phyloP scores from a whole-genome alignment of 2,888 invertebrate species.

The Meteorus cinctellus region DNA sequence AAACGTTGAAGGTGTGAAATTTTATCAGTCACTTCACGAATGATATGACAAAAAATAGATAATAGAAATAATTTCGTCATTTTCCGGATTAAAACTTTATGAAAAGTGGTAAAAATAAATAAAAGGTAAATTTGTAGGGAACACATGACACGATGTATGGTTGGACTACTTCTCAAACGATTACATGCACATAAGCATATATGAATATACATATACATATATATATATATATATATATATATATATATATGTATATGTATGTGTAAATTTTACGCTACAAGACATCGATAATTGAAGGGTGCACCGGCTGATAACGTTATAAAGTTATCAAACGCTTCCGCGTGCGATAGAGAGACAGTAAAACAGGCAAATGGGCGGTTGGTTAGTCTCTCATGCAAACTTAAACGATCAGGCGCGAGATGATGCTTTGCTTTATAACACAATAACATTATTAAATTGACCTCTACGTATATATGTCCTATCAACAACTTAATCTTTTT shows the following conservation, averaged over 20 bases:
- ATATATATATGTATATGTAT: background rate
- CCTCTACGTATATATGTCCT: background rate
- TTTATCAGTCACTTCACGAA: too few species aligned
- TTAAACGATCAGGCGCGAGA: conserved; percentile 17
- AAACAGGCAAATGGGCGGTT: background rate
- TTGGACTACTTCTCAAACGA: conserved; percentile 8
- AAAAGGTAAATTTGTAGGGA: background rate
- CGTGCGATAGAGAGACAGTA: conserved; percentile 7
- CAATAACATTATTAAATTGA: conserved; percentile 27
- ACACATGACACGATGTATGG: background rate
- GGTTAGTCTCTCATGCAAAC: conserved; percentile 35
- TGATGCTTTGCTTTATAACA: conserved; percentile 4
- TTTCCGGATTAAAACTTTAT: too few species aligned
- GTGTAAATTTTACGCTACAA: conserved; percentile 14
- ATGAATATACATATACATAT: background rate
- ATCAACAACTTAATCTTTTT: background rate
- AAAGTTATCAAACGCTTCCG: conserved; percentile 38
- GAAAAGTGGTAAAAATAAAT: background rate
- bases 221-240: background rate
- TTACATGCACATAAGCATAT: background rate
- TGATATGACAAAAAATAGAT: too few species aligned
- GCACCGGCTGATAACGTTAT: conserved; percentile 25
- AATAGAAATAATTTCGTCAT: too few species aligned
- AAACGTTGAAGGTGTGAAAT: too few species aligned
- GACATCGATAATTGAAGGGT: conserved; percentile 37